phyloP scores from a whole-genome alignment of 2,888 invertebrate genomes.

The Theretra japonica region DNA sequence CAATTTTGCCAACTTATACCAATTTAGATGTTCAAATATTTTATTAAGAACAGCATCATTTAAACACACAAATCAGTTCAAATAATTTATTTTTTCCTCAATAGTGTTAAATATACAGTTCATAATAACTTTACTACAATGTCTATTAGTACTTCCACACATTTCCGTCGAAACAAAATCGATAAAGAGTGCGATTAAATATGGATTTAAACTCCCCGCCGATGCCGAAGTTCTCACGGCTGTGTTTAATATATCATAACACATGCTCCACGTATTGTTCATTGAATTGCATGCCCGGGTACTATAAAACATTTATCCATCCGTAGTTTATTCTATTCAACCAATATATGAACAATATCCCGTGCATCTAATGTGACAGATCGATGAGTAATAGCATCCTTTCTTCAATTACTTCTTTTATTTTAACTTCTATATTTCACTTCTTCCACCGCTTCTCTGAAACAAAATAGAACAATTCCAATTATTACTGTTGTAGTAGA shows the following conservation, averaged over 20 bases:
- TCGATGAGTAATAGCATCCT: conserved; percentile 1
- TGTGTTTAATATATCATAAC: conserved; percentile 17
- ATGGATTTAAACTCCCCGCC: conserved; percentile 17
- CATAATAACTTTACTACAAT: neutral
- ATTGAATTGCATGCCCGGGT: conserved; percentile 8
- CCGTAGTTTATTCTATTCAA: conserved; percentile 12
- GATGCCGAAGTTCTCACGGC: conserved; percentile 22
- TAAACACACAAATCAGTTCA: too few relatives aligned
- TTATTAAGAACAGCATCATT: too few relatives aligned
- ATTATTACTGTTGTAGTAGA: neutral
- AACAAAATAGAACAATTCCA: neutral
- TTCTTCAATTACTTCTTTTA: neutral
- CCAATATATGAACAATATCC: neutral
- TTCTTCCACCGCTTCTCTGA: neutral
- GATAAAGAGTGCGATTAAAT: conserved; percentile 4
- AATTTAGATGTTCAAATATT: too few relatives aligned
- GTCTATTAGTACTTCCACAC: neutral
- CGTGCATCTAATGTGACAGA: neutral
- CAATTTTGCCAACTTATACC: too few relatives aligned
- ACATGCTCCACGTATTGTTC: conserved; percentile 16
- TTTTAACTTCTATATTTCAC: neutral
- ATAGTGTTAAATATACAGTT: neutral
- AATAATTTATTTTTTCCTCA: too few relatives aligned
- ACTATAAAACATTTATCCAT: conserved; percentile 1
- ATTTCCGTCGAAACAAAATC: neutral